These are phyloP conservation scores for Dermatemys mawii DNA, from an alignment of 2,113 vertebrate species.

Conservation along the genomic window DNA sequence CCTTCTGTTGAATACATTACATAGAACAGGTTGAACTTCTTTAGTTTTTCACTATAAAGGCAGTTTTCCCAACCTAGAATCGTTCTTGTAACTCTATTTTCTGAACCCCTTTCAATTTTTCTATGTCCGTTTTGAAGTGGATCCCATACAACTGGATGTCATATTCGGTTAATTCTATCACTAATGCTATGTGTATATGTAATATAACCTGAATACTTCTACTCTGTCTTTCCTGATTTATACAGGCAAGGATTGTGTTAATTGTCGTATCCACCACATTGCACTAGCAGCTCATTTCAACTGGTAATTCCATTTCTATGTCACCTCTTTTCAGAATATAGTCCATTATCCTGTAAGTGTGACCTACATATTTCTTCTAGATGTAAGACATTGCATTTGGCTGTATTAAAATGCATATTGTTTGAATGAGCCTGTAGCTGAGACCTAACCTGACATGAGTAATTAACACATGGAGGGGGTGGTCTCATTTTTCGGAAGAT, in stretches of 20 bases:
- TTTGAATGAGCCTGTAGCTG: not conserved
- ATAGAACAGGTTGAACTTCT: not conserved
- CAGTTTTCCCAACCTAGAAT: not conserved
- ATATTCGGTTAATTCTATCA: not conserved
- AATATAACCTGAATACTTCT: not conserved
- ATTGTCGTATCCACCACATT: not conserved
- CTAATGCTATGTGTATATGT: not conserved
- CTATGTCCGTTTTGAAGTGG: not conserved
- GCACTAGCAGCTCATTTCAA: not conserved
- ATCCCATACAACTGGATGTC: not conserved
- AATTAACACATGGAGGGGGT: not conserved
- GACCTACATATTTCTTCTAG: not conserved
- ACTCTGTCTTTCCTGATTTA: not conserved
- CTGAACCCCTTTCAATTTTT: not conserved
- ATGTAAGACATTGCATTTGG: not conserved
- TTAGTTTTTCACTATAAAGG: not conserved
- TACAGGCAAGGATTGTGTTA: not conserved
- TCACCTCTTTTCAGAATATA: not conserved
- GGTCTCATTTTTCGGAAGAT: not conserved
- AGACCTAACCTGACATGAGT: not conserved
- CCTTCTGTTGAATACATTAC: not conserved
- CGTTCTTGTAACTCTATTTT: not conserved
- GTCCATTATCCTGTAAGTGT: not conserved
- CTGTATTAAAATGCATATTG: not conserved
- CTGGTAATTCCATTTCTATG: not conserved